A percentile compares a stretch with the other conserved stretches of the same genome.
phyloP scores from a whole-genome alignment of 2,113 vertebrate genomes.

The Pseudopipra pipra region DNA sequence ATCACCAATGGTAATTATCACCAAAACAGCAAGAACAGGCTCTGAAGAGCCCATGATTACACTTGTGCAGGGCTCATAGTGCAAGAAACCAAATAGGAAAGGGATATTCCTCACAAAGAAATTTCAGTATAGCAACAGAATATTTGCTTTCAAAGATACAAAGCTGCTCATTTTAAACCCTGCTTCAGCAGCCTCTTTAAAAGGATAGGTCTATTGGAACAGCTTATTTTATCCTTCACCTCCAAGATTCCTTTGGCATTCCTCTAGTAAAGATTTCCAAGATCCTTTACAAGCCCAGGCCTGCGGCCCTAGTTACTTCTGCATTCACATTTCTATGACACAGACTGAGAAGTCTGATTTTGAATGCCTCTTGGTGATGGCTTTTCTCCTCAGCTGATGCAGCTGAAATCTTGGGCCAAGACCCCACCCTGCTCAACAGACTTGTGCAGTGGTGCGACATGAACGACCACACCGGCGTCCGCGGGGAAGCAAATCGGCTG shows the following conservation, averaged over 20 bases:
- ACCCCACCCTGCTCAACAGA: conserved; percentile 74
- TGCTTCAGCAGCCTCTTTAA: background rate
- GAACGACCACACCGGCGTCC: conserved; percentile 76
- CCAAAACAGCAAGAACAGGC: background rate
- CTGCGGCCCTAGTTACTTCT: no score
- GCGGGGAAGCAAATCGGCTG: conserved; percentile 82
- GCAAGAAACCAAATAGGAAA: background rate
- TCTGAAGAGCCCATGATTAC: background rate
- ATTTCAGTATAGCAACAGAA: background rate
- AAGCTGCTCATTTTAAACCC: background rate
- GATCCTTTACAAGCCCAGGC: background rate
- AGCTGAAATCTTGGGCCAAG: conserved; percentile 80
- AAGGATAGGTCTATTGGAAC: rapidly evolving
- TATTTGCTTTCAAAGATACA: background rate
- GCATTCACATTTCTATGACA: background rate
- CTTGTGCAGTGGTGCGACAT: conserved; percentile 85
- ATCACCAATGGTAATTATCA: background rate
- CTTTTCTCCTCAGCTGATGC: conserved; percentile 76
- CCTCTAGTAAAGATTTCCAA: background rate
- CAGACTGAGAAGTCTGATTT: background rate
- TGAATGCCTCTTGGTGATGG: background rate
- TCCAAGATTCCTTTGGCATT: background rate
- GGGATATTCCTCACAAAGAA: background rate
- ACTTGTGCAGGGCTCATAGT: background rate
- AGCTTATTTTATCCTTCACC: background rate